phyloP scores from a whole-genome alignment of 2,888 invertebrate species.

The Cephus spinipes region DNA sequence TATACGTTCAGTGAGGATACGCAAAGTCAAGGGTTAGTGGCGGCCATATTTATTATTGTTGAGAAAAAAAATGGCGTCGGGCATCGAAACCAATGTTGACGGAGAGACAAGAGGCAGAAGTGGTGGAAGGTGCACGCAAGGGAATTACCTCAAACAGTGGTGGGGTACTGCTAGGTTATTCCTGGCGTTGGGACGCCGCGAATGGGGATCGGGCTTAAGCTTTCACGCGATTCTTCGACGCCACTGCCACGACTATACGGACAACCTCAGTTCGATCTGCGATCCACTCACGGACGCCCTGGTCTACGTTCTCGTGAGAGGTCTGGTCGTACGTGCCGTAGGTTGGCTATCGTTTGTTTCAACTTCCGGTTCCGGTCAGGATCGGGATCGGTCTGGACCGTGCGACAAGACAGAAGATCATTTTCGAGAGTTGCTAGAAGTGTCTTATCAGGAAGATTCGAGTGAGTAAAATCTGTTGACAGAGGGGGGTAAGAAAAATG shows the following conservation, averaged over 20 bases:
- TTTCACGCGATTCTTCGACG: constrained; percentile 47
- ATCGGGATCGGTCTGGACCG: constrained; percentile 5
- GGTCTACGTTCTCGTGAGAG: constrained; percentile 3
- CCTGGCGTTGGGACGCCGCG: constrained; percentile 53
- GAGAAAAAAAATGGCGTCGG: not conserved
- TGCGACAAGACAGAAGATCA: not conserved
- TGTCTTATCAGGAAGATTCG: not conserved
- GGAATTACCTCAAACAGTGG: constrained; percentile 37
- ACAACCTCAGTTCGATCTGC: constrained; percentile 37
- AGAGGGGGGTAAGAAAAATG: not conserved
- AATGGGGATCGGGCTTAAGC: constrained; percentile 45
- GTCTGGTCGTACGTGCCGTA: not conserved
- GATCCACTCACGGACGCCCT: constrained; percentile 32
- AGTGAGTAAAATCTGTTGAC: not conserved
- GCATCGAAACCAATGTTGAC: not conserved
- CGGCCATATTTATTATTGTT: not conserved
- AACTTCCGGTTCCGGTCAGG: constrained; percentile 7
- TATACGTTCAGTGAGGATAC: not conserved
- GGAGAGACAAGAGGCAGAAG: constrained; percentile 20
- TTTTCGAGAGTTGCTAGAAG: not conserved
- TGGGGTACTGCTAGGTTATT: constrained; percentile 53
- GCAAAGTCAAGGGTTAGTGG: not conserved
- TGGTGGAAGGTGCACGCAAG: constrained; percentile 28
- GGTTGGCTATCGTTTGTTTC: not conserved
- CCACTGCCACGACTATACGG: not conserved